These are phyloP conservation scores for Cercopithecus mona DNA, from an alignment of 2,113 vertebrate genomes.

Conservation along the genomic window DNA sequence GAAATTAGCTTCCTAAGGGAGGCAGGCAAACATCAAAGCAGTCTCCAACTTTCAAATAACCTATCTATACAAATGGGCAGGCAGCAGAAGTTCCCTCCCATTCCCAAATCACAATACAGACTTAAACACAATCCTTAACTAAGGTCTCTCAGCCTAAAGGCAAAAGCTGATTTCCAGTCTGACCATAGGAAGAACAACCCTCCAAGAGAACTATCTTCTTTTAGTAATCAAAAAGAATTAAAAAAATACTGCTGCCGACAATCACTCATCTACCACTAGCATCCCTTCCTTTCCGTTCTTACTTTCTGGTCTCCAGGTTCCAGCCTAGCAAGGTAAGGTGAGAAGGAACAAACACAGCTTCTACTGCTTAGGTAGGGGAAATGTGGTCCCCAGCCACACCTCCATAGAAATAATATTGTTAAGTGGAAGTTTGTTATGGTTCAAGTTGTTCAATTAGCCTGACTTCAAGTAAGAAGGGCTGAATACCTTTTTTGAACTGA, in stretches of 20 bases:
- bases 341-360: neutral
- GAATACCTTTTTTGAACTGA: neutral
- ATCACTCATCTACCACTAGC: neutral
- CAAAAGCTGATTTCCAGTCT: constrained; percentile 16
- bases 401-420: neutral
- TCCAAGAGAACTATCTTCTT: neutral
- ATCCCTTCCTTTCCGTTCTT: neutral
- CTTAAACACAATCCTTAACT: neutral
- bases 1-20: neutral
- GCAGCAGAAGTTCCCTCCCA: neutral
- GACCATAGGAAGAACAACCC: neutral
- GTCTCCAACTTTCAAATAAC: neutral
- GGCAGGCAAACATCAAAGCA: neutral
- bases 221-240: neutral
- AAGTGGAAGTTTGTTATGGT: neutral
- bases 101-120: neutral
- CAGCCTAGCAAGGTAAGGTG: neutral
- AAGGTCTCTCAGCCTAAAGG: neutral
- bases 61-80: neutral
- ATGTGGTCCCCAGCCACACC: neutral
- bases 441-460: neutral
- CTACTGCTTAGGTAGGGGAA: neutral
- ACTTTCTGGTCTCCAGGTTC: neutral
- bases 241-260: neutral
- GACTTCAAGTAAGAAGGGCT: constrained; percentile 36